Conservation (phyloP, 1,140 invertebrate genomes). For the Lepidurus couesii region DNA sequence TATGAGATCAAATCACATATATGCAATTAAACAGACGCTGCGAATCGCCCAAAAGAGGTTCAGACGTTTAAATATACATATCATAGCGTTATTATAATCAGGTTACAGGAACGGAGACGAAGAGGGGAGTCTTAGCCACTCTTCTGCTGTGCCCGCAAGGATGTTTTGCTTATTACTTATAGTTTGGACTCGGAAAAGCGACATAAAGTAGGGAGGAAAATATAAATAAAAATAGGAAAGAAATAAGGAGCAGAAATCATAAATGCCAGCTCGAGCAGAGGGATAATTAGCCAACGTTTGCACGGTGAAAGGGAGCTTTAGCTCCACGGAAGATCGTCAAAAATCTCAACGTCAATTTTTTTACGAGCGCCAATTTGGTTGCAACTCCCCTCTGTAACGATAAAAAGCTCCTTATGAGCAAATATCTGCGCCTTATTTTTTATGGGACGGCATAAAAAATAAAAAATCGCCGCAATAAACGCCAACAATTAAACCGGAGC, state of each 20-base stretch:
- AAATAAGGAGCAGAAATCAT: not conserved
- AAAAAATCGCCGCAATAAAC: not conserved
- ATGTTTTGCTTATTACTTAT: too few relatives aligned
- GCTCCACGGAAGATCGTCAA: not conserved
- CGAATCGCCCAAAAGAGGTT: too few relatives aligned
- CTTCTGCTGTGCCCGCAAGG: too few relatives aligned
- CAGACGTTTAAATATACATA: too few relatives aligned
- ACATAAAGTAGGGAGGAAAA: not conserved
- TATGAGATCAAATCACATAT: not conserved
- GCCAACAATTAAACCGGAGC: not conserved
- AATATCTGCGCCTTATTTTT: not conserved
- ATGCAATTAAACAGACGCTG: not conserved
- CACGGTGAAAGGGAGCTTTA: conserved; percentile 3
- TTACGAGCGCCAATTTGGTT: conserved; percentile 21
- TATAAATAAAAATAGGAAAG: not conserved
- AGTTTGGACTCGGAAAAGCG: not conserved
- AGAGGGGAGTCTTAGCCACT: too few relatives aligned
- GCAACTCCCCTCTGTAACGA: not conserved
- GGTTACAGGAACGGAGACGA: too few relatives aligned
- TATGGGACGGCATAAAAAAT: not conserved
- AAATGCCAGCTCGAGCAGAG: conserved; percentile 20
- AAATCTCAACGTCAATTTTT: not conserved
- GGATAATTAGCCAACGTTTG: conserved; percentile 14
- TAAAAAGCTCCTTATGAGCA: conserved; percentile 5
- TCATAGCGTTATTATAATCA: too few relatives aligned